These are phyloP conservation scores for Ophonus ardosiacus DNA, from an alignment of 2,888 invertebrate genomes.

Conservation along the genomic window DNA sequence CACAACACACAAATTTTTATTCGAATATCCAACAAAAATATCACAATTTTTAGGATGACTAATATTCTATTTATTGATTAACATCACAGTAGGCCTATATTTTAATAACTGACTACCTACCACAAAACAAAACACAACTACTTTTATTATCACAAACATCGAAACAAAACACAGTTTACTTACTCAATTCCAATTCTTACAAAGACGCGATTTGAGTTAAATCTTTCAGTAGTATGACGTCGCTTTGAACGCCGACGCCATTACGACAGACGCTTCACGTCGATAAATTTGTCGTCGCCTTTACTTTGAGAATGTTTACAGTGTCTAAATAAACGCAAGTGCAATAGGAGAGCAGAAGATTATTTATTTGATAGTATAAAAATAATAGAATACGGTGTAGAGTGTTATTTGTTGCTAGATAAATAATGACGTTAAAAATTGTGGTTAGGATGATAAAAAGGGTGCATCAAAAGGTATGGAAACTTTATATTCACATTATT, in stretches of 20 bases:
- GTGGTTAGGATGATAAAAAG: background rate
- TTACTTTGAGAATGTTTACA: constrained; percentile 47
- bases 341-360: background rate
- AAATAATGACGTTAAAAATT: background rate
- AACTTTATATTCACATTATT: background rate
- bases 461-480: background rate
- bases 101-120: background rate
- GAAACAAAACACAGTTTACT: constrained; percentile 40
- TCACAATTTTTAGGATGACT: background rate
- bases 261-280: constrained; percentile 55
- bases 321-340: constrained; percentile 41
- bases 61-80: constrained; percentile 1
- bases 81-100: background rate
- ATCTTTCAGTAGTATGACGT: constrained; percentile 49
- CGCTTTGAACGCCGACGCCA: constrained; percentile 59
- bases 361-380: background rate
- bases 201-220: constrained; percentile 29
- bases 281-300: constrained; percentile 58
- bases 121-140: constrained; percentile 40
- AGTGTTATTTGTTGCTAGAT: background rate
- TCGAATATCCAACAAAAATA: background rate
- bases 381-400: background rate
- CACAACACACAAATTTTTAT: background rate
- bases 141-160: constrained; percentile 16
- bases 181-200: constrained; percentile 34